A percentile compares a stretch with the other conserved stretches of the same genome.
phyloP scores from a whole-genome alignment of 2,888 invertebrate genomes.

The Mesopsocus fuscifrons region DNA sequence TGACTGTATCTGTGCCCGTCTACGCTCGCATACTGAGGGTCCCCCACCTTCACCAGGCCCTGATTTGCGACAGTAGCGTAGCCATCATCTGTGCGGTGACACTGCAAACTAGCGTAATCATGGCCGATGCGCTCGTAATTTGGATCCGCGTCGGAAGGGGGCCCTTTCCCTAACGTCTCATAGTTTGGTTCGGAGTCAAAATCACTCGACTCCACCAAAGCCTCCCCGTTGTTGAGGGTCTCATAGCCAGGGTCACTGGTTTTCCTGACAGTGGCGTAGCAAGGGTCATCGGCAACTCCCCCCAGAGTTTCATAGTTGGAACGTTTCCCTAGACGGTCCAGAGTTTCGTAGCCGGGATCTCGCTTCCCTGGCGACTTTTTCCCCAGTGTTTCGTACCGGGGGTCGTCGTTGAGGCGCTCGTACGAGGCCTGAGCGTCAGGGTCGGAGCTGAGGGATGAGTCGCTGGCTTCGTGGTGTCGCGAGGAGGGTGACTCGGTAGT shows the following conservation, averaged over 20 bases:
- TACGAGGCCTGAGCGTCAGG: neutral
- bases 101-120: conserved; percentile 11
- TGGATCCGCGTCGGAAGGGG: conserved; percentile 32
- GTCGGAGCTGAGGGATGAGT: conserved; percentile 5
- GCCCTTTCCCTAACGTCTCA: conserved; percentile 11
- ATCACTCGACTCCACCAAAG: conserved; percentile 2
- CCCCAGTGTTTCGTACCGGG: neutral
- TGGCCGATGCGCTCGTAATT: conserved; percentile 54
- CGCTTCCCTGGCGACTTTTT: conserved; percentile 23
- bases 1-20: neutral
- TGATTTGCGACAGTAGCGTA: conserved; percentile 30
- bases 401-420: neutral
- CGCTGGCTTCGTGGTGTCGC: neutral
- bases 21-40: neutral
- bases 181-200: conserved; percentile 4
- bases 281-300: conserved; percentile 36
- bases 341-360: conserved; percentile 46
- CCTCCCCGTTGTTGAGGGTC: conserved; percentile 1
- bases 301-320: conserved; percentile 1
- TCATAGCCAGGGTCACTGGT: neutral
- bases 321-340: conserved; percentile 23
- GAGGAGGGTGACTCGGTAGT: neutral
- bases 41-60: conserved; percentile 25
- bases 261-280: conserved; percentile 49
- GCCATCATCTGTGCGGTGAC: conserved; percentile 23